A percentile compares a stretch with the other conserved stretches of the same genome.
Evolutionary conservation across 1,140 invertebrate genomes (phyloP).

Genomic region (Prorops nasuta): DNA sequence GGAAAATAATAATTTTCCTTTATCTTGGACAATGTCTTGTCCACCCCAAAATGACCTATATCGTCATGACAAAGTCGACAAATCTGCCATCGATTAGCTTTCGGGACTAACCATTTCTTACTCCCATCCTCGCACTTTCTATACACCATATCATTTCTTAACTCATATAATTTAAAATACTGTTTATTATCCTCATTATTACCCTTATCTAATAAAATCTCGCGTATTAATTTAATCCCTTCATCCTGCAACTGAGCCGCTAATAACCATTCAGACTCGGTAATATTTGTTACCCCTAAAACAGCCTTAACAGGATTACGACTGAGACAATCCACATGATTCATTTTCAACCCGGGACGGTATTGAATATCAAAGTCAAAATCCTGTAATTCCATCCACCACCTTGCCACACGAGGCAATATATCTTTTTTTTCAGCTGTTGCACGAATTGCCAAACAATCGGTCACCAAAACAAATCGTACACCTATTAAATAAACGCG

Average conservation of each 20-base stretch:
- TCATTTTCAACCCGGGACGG: background rate
- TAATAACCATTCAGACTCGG: background rate
- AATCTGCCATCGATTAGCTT: background rate
- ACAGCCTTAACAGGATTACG: too few species aligned
- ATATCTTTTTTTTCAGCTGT: background rate
- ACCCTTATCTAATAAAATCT: background rate
- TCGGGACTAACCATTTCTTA: background rate
- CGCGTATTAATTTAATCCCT: background rate
- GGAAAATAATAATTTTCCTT: background rate
- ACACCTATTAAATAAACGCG: background rate
- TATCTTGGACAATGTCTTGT: background rate
- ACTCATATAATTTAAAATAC: background rate
- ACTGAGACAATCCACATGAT: background rate
- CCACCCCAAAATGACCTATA: background rate
- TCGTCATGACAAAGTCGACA: background rate
- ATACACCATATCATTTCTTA: background rate
- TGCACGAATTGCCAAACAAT: background rate
- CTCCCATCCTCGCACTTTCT: background rate
- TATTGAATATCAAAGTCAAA: background rate
- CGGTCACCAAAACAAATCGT: background rate
- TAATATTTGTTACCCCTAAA: background rate
- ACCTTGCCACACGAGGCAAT: background rate
- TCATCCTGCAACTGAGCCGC: background rate
- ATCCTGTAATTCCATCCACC: conserved; percentile 5
- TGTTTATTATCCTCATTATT: background rate